phyloP scores from a whole-genome alignment of 2,888 invertebrate genomes.

The Psococerastis gibbosa region DNA sequence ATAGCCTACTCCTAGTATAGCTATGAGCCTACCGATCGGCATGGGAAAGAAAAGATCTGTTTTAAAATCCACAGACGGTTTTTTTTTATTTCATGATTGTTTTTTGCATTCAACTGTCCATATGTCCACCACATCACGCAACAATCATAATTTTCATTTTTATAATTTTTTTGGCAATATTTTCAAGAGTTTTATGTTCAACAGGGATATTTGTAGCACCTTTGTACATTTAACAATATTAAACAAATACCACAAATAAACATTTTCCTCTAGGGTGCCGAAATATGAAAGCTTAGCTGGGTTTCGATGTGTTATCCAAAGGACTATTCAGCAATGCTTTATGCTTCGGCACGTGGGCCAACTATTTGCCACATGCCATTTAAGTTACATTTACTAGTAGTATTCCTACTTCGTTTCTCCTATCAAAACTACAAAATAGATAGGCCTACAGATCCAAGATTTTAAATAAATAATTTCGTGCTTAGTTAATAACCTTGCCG shows the following conservation, averaged over 20 bases:
- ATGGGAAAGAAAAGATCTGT: no score
- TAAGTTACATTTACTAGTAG: no score
- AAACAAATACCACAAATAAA: conserved; percentile 11
- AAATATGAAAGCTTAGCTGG: not conserved
- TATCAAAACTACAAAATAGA: conserved; percentile 6
- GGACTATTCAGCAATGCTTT: no score
- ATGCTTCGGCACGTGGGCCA: not conserved
- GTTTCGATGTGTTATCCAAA: not conserved
- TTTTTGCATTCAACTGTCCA: conserved; percentile 7
- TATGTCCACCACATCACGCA: not conserved
- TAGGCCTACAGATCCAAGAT: conserved; percentile 1
- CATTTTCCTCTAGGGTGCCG: not conserved
- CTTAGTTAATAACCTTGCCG: no score
- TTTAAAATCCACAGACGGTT: conserved; percentile 10
- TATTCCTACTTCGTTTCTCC: no score
- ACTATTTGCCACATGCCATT: no score
- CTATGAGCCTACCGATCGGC: no score
- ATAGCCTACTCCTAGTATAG: no score
- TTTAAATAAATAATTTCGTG: not conserved
- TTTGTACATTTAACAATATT: conserved; percentile 6
- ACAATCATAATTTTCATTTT: conserved; percentile 9
- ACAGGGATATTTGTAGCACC: conserved; percentile 11
- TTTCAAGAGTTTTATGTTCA: conserved; percentile 7
- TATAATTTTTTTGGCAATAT: not conserved
- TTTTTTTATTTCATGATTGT: conserved; percentile 10